Evolutionary conservation across 2,888 invertebrate genomes (phyloP), one percentile per base, ranked within the genome.

Genomic region (Timema cristinae): DNA sequence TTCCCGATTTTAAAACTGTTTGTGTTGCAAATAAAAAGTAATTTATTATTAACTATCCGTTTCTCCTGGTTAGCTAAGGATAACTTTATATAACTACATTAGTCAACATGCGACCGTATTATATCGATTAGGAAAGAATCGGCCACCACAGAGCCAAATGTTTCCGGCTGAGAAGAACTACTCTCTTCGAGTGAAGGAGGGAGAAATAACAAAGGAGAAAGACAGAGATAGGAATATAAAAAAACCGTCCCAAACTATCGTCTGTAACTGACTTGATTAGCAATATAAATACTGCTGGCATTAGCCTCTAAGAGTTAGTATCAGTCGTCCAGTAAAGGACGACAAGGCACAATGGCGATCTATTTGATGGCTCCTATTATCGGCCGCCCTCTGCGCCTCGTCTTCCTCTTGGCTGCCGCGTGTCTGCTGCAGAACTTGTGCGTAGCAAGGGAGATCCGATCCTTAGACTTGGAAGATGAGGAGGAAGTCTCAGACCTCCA

Each of bases 391-490:
- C 67, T 66, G 71, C 56, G 71, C 32, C 71, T 59, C 7, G 51
- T 50, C 13, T 16, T 67, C 50, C 59, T 72, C 11, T 47, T 72
- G 11, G 47, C 68, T 15, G 66, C 72, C 6, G 16, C 71, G 49
- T 72, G 69, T 59, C 32, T 72, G 51, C 54, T 72, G 15, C 71
- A 68, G 50, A 61, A 63, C 6, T 10, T 68, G 13, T 70, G 68
- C 50, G 48, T 50, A 9, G 73, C 73, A 9, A 54, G 73, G 66
- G 73, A 73, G 52, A 70, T 73, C 54, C 48, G 68, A 9, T 61
- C 67, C n/a, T 7, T 50, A n/a, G 70, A 59, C n/a, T 51, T 70
- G 16, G 59, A n/a, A 67, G 68, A 32, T 49, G 49, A 10, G 8
- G 50, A 61, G 48, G 63, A 70, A 66, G 32, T 51, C 13, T n/a